Conservation (phyloP, 2,113 vertebrate genomes). For the Empidonax alnorum region DNA sequence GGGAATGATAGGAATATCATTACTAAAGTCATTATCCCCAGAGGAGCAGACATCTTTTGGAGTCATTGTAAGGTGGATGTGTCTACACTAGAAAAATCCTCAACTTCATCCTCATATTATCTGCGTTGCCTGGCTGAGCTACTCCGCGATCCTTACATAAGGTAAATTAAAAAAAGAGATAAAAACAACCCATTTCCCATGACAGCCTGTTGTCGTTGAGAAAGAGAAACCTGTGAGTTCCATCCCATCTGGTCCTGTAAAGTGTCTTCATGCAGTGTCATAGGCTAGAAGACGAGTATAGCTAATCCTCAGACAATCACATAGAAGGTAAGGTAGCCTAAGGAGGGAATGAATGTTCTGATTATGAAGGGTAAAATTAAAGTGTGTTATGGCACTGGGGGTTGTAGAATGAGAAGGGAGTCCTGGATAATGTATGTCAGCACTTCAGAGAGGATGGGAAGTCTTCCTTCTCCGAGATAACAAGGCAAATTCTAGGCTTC, state of each 20-base stretch:
- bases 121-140: conserved; percentile 77
- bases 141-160: conserved; percentile 71
- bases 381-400: not conserved
- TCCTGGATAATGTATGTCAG: not conserved
- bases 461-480: not conserved
- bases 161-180: conserved; percentile 68
- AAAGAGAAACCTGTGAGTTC: not conserved
- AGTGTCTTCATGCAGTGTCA: not conserved
- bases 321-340: not conserved
- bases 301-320: not conserved
- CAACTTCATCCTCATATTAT: conserved; percentile 77
- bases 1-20: not conserved
- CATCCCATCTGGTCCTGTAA: not conserved
- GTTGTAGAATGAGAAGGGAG: not conserved
- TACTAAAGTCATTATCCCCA: conserved; percentile 63
- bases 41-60: conserved; percentile 90
- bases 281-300: not conserved
- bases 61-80: conserved; percentile 84
- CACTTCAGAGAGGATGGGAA: not conserved
- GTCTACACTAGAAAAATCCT: conserved; percentile 56
- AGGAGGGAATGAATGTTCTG: not conserved
- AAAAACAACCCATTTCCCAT: not conserved
- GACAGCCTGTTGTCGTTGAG: not conserved
- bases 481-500: not conserved
- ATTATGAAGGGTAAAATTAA: not conserved